Evolutionary conservation across 1,140 invertebrate genomes (phyloP).

Genomic region (Eufriesea mexicana): DNA sequence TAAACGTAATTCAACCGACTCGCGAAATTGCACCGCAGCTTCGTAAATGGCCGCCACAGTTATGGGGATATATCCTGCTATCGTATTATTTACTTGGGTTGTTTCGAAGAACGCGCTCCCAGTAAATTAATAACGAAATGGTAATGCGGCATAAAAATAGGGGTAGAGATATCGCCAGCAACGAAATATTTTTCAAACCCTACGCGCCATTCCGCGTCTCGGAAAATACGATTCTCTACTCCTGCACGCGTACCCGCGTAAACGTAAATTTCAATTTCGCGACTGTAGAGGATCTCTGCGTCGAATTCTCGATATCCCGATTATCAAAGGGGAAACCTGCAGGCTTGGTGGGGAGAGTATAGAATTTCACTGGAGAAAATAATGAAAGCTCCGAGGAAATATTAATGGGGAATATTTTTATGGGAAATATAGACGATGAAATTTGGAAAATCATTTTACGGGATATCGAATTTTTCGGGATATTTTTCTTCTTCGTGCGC

Average conservation of each 20-base stretch:
- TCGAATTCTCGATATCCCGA: too few species aligned
- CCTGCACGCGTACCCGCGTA: too few species aligned
- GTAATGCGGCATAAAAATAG: background rate
- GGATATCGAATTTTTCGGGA: background rate
- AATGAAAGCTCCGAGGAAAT: too few species aligned
- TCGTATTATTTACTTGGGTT: background rate
- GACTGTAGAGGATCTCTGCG: background rate
- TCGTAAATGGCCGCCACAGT: background rate
- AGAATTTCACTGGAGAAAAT: background rate
- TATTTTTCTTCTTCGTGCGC: too few species aligned
- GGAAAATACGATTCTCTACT: too few species aligned
- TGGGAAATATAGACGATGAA: too few species aligned
- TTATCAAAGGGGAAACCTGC: too few species aligned
- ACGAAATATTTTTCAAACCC: background rate
- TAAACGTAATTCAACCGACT: conserved; percentile 19
- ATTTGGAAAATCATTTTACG: too few species aligned
- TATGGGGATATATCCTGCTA: background rate
- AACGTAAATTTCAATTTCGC: background rate
- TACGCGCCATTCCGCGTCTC: too few species aligned
- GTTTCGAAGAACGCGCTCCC: background rate
- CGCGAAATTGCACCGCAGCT: background rate
- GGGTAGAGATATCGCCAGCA: too few species aligned
- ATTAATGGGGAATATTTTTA: too few species aligned
- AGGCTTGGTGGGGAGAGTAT: too few species aligned
- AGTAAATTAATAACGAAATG: background rate